Evolutionary conservation across 2,888 invertebrate genomes (phyloP), one percentile per base, ranked within the genome.

Genomic region (Eupeodes luniger): DNA sequence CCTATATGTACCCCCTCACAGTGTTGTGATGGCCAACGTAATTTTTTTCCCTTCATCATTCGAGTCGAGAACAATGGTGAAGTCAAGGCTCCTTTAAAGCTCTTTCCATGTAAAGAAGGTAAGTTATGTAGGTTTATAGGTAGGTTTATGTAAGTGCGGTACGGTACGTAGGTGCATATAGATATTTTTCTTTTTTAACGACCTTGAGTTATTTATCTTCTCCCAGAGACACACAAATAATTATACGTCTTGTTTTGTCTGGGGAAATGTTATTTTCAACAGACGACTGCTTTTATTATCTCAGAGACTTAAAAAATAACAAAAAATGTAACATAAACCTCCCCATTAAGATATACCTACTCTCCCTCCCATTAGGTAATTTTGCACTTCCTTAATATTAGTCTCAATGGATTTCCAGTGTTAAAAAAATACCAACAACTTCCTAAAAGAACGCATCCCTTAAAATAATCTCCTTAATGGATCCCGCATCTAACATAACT

Each of bases 231-330:
- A 47, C 53, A 72, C 27, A 64, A 57, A 64, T 74, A 57, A 72
- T 72, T 72, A 72, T 47, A 72, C 40, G 12, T 66, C 36, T 44
- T 66, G 55, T 81, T 75, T 40, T 75, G 81, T 61, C 75, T 75
- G 51, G 72, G 72, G 51, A 81, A 75, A 81, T 75, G 59, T 61
- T 67, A 51, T 51, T 66, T 44, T 75, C 59, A 36, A 81, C 75
- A 75, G 67, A 61, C 67, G 81, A 75, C 59, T 81, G 81, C 59
- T 67, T 81, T 81, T 75, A 81, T 75, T 81, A 62, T 81, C 51
- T 75, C 57, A 55, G 11, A 67, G 51, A 44, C 55, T 64, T 14
- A 0, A 16, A 4, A n/a, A 66, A 36, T 51, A 53, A 67, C 2
- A 75, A 66, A 61, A 51, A 49, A 57, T 47, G 64, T 47, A 64